phyloP scores from a whole-genome alignment of 30 jellyfish, hydroid and myxozoan genomes.

The Aurelia sp. region DNA sequence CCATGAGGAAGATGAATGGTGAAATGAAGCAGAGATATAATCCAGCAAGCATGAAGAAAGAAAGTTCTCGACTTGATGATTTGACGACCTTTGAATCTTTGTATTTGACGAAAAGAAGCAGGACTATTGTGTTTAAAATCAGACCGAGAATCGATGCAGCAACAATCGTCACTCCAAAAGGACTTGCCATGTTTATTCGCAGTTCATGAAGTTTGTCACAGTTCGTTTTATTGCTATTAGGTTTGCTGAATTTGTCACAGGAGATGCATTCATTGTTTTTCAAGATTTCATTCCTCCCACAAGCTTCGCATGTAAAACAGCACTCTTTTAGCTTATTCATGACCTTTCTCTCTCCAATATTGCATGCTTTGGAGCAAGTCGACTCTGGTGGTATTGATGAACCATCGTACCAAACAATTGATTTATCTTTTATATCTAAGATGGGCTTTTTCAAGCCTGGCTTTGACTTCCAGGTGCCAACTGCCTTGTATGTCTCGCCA shows the following conservation, averaged over 20 bases:
- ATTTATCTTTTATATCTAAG: neutral
- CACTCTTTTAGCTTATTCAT: constrained; percentile 10
- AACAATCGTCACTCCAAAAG: constrained; percentile 4
- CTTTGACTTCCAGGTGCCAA: constrained; percentile 9
- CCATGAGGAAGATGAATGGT: constrained; percentile 44
- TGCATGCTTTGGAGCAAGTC: constrained; percentile 50
- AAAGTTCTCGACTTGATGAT: constrained; percentile 66
- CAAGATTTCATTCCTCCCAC: constrained; percentile 28
- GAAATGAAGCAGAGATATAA: constrained; percentile 60
- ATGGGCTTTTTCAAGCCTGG: neutral
- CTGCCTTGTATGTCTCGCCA: neutral
- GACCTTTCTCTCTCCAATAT: constrained; percentile 14
- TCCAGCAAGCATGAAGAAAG: constrained; percentile 50
- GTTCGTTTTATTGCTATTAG: neutral
- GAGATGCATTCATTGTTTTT: constrained; percentile 28
- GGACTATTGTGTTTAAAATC: constrained; percentile 22
- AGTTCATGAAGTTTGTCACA: constrained; percentile 33
- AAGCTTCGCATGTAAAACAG: constrained; percentile 55
- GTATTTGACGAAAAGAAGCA: constrained; percentile 28
- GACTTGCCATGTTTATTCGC: neutral
- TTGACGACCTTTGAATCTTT: constrained; percentile 52
- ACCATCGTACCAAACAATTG: constrained; percentile 20
- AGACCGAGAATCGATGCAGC: constrained; percentile 34
- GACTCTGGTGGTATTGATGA: neutral
- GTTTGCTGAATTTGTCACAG: constrained; percentile 26